These are phyloP conservation scores for Drosophila rubida DNA, from an alignment of 2,888 invertebrate species.

Conservation along the genomic window DNA sequence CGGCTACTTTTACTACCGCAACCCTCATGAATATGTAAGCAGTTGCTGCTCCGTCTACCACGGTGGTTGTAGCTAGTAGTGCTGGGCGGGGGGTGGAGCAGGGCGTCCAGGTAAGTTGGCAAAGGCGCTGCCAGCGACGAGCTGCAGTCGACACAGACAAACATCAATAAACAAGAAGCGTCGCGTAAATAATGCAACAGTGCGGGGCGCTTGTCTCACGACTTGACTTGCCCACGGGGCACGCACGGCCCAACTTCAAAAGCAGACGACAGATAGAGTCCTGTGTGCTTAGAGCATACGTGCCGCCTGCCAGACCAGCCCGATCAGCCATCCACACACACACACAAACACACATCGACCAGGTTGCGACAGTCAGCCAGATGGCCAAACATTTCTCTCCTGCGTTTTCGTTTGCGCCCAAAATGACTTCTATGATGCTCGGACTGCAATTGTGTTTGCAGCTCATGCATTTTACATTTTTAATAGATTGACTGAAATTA, in stretches of 20 bases:
- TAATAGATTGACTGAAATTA: constrained; percentile 82
- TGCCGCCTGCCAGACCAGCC: constrained; percentile 44
- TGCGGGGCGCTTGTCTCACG: constrained; percentile 46
- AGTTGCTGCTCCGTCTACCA: constrained; percentile 35
- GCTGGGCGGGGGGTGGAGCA: constrained; percentile 24
- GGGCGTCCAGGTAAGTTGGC: constrained; percentile 70
- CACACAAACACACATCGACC: too few species aligned
- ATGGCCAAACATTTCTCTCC: constrained; percentile 44
- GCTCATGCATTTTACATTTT: constrained; percentile 80
- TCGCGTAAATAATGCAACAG: constrained; percentile 79
- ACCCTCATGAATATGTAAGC: constrained; percentile 82
- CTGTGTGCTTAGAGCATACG: constrained; percentile 39
- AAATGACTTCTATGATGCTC: constrained; percentile 22
- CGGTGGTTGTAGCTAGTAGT: constrained; percentile 30
- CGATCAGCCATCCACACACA: constrained; percentile 9
- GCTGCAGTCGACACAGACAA: constrained; percentile 60
- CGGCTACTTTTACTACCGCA: constrained; percentile 76
- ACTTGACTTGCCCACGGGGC: constrained; percentile 67
- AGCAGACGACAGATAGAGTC: constrained; percentile 46
- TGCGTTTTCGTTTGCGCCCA: constrained; percentile 33
- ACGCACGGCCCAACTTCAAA: constrained; percentile 68
- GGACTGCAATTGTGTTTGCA: constrained; percentile 64
- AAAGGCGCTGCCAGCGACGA: constrained; percentile 44
- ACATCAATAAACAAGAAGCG: constrained; percentile 79
- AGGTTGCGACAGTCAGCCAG: constrained; percentile 3